Conservation (phyloP, 1,140 invertebrate genomes). For the Mycetomoellerius zeteki region DNA sequence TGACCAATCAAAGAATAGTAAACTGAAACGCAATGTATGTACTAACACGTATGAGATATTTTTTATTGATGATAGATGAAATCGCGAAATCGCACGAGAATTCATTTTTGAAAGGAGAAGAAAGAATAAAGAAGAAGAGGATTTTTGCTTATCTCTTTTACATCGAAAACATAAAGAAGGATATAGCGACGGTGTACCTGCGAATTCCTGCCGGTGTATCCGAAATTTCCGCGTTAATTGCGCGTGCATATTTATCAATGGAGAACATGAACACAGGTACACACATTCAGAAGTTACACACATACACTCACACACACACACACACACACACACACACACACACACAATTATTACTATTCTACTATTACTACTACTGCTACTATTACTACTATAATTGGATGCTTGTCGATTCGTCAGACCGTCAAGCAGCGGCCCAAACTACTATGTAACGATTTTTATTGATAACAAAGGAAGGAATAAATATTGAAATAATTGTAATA, state of each 20-base stretch:
- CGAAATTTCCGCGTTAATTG: conserved; percentile 25
- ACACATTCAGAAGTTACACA: neutral
- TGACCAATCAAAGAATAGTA: neutral
- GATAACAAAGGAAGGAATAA: conserved; percentile 83
- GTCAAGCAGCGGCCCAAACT: conserved; percentile 79
- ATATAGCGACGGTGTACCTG: conserved; percentile 36
- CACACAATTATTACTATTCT: conserved; percentile 73
- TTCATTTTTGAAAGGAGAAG: neutral
- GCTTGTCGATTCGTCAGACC: conserved; percentile 72
- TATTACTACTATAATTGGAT: conserved; percentile 77
- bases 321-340: conserved; percentile 19
- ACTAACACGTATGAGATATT: too few relatives aligned
- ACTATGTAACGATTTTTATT: conserved; percentile 86
- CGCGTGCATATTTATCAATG: conserved; percentile 32
- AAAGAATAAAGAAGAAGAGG: neutral
- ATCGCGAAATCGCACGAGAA: neutral
- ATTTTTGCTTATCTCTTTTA: neutral
- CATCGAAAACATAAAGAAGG: neutral
- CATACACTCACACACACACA: neutral
- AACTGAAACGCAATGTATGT: neutral
- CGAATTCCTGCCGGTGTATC: conserved; percentile 47
- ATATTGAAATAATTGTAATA: conserved; percentile 82
- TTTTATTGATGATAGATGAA: neutral
- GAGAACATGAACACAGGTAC: neutral
- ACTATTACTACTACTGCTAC: conserved; percentile 72